Percentiles rank a stretch among this genome's conserved stretches.
phyloP scores from a whole-genome alignment of 2,888 invertebrate species.

The Penaeus monodon region DNA sequence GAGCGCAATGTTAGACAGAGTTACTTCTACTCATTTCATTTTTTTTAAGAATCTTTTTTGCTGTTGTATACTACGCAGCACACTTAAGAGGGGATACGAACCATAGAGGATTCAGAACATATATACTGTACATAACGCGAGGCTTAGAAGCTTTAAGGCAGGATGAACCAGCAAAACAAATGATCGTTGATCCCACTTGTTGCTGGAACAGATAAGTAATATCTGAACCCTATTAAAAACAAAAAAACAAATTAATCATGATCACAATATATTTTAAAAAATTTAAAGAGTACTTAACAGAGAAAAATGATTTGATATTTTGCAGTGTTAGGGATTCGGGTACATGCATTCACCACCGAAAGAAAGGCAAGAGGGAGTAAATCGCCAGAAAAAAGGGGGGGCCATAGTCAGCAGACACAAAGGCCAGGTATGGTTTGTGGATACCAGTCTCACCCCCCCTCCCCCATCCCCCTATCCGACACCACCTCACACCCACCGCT shows the following conservation, averaged over 20 bases:
- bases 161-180: conserved; percentile 39
- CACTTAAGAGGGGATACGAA: no score
- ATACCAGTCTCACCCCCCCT: background rate
- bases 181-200: conserved; percentile 15
- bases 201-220: background rate
- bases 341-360: conserved; percentile 54
- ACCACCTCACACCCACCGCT: no score
- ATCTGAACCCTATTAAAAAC: conserved; percentile 17
- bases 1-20: no score
- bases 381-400: conserved; percentile 24
- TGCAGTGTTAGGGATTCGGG: conserved; percentile 46
- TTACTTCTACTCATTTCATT: no score
- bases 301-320: conserved; percentile 26
- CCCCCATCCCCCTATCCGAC: no score
- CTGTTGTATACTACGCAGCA: no score
- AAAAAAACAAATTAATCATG: background rate
- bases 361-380: conserved; percentile 47
- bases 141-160: no score
- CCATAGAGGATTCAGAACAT: no score
- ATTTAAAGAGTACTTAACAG: no score
- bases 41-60: no score
- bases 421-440: conserved; percentile 55
- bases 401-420: conserved; percentile 29
- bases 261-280: no score
- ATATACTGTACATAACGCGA: no score